Evolutionary conservation across 2,888 invertebrate species (phyloP).

Genomic region (Euzophera pinguis): DNA sequence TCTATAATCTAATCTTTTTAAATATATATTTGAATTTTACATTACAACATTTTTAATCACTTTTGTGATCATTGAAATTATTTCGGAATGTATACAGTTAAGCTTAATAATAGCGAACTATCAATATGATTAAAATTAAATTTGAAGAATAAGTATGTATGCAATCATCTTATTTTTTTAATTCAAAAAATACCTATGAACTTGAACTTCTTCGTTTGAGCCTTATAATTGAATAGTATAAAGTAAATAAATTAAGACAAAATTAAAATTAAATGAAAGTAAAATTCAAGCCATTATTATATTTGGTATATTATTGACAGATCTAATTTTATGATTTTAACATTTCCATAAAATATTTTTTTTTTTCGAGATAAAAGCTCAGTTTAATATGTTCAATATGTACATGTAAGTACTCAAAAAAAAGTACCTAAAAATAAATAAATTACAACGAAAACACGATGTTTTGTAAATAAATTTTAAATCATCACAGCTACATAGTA

Average conservation of each 20-base stretch:
- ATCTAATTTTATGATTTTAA: neutral
- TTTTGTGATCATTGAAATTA: neutral
- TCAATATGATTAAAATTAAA: neutral
- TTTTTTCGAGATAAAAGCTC: neutral
- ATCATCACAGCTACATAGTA: conserved; percentile 1
- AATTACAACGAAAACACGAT: neutral
- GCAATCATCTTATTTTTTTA: no score
- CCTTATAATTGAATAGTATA: no score
- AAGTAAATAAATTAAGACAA: no score
- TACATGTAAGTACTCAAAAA: no score
- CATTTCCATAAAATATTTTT: neutral
- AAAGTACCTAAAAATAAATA: neutral
- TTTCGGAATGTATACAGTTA: neutral
- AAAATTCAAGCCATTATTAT: neutral
- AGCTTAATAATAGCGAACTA: neutral
- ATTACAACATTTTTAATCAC: neutral
- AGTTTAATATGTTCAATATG: neutral
- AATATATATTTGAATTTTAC: neutral
- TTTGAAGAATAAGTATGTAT: no score
- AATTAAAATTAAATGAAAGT: no score
- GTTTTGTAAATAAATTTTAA: neutral
- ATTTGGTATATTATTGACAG: neutral
- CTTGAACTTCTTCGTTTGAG: no score
- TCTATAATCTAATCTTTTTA: no score
- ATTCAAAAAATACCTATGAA: no score